Evolutionary conservation across 2,888 invertebrate species (phyloP).

Genomic region (Ichneumoninae sp.): DNA sequence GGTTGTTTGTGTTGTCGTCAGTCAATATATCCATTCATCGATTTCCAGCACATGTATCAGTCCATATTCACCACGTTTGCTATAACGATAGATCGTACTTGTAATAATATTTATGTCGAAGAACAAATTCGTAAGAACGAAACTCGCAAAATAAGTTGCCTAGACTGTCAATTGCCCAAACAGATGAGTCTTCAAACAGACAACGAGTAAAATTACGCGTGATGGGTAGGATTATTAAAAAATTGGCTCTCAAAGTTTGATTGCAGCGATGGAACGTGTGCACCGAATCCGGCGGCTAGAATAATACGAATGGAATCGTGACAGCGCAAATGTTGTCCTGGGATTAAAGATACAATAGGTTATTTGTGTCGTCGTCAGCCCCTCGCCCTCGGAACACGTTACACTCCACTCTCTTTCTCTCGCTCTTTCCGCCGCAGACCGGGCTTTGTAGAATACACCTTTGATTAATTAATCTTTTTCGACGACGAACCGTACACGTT

Average conservation of each 20-base stretch:
- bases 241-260: conserved; percentile 56
- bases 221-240: conserved; percentile 4
- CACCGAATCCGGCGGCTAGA: conserved; percentile 38
- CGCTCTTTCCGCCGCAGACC: conserved; percentile 14
- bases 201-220: background rate
- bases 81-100: no score
- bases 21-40: background rate
- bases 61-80: no score
- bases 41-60: no score
- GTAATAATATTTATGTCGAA: no score
- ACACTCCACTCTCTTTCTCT: conserved; percentile 56
- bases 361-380: conserved; percentile 67
- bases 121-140: background rate
- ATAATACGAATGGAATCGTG: conserved; percentile 70
- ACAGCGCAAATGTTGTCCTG: conserved; percentile 66
- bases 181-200: background rate
- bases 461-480: conserved; percentile 71
- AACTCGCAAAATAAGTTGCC: background rate
- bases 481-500: conserved; percentile 56
- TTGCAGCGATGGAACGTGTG: conserved; percentile 50
- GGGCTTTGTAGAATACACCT: conserved; percentile 57
- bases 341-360: conserved; percentile 64
- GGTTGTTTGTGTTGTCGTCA: conserved; percentile 67
- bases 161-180: conserved; percentile 15
- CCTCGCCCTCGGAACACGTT: conserved; percentile 55